Evolutionary conservation across 2,113 vertebrate genomes (phyloP).

Genomic region (Hemibates koningsi): DNA sequence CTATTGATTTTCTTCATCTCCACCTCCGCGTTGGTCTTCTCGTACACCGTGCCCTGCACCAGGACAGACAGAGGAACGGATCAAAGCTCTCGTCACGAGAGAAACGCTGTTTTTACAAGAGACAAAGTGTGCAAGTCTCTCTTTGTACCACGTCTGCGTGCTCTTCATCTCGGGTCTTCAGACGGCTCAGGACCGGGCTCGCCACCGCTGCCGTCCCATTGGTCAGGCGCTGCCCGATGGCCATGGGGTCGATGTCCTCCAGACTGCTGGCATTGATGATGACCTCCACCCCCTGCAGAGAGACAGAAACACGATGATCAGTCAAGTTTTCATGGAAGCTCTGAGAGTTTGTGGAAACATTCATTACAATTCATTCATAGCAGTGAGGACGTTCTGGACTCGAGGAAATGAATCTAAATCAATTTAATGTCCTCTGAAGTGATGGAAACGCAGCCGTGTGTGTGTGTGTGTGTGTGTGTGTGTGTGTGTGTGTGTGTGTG

Average conservation of each 20-base stretch:
- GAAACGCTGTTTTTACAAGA: background rate
- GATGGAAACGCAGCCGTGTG: background rate
- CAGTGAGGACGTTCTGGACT: background rate
- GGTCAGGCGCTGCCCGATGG: slow-evolving; percentile 89
- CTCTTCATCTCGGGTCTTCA: slow-evolving; percentile 82
- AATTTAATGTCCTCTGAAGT: background rate
- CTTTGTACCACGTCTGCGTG: slow-evolving; percentile 46
- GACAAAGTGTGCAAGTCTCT: background rate
- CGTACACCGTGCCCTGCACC: slow-evolving; percentile 87
- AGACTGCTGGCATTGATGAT: slow-evolving; percentile 92
- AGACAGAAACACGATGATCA: background rate
- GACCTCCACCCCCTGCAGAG: slow-evolving; percentile 83
- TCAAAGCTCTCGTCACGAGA: background rate
- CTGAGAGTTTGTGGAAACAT: background rate
- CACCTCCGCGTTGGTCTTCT: slow-evolving; percentile 94
- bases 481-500: background rate
- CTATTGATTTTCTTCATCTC: slow-evolving; percentile 98
- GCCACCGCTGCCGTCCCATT: slow-evolving; percentile 83
- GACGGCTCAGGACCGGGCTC: slow-evolving; percentile 89
- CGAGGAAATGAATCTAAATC: background rate
- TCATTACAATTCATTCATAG: background rate
- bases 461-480: no score
- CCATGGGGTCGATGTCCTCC: slow-evolving; percentile 90
- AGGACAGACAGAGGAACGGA: background rate
- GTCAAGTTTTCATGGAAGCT: background rate